Percentiles rank a stretch among this genome's conserved stretches.
phyloP scores from a whole-genome alignment of 92 coral and sea anemone genomes.

The Meandrina meandrites region DNA sequence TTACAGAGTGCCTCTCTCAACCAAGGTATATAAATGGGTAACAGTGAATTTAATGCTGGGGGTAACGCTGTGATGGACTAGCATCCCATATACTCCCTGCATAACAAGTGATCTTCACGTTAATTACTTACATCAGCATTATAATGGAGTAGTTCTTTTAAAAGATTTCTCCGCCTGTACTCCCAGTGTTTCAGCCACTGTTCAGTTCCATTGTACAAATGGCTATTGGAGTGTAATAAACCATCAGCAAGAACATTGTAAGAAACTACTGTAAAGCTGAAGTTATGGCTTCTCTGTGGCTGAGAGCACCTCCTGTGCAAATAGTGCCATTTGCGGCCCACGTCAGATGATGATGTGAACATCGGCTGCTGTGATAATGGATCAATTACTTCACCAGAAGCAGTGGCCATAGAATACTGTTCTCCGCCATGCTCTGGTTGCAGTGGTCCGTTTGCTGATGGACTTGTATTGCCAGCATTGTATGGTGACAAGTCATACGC shows the following conservation, averaged over 20 bases:
- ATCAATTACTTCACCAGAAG: neutral
- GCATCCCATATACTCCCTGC: too few species aligned
- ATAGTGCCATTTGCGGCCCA: conserved; percentile 57
- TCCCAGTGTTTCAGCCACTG: conserved; percentile 83
- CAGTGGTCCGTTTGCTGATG: neutral
- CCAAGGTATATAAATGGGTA: too few species aligned
- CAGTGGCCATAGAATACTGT: neutral
- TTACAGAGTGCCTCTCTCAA: too few species aligned
- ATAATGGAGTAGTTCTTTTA: conserved; percentile 77
- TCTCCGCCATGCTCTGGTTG: neutral
- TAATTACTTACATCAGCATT: conserved; percentile 86
- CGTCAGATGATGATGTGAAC: conserved; percentile 33
- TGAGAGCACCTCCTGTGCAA: conserved; percentile 38
- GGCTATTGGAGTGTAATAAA: conserved; percentile 63
- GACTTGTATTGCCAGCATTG: neutral
- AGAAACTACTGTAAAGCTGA: conserved; percentile 76
- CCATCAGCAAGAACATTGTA: conserved; percentile 90
- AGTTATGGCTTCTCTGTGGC: conserved; percentile 39
- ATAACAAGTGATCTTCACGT: too few species aligned
- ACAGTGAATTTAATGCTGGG: too few species aligned
- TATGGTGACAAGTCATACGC: neutral
- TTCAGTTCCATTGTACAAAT: conserved; percentile 64
- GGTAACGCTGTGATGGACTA: too few species aligned
- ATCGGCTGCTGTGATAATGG: conserved; percentile 28
- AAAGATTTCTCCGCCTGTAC: conserved; percentile 81